Evolutionary conservation across 1,140 invertebrate species (phyloP).

Genomic region (Spodoptera litura): DNA sequence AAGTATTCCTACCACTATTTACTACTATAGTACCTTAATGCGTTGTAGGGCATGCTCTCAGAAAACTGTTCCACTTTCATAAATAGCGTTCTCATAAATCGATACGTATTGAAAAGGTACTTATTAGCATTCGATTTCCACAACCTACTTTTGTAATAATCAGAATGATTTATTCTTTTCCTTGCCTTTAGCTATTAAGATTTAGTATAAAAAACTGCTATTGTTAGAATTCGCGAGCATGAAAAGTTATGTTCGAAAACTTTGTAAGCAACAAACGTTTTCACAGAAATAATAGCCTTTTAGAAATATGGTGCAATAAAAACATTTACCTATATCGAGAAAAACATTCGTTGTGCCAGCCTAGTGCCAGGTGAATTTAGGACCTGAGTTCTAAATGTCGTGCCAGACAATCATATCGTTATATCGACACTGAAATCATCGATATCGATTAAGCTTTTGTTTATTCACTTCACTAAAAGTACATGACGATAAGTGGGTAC

Average conservation of each 20-base stretch:
- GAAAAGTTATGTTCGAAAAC: constrained; percentile 40
- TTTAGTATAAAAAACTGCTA: constrained; percentile 38
- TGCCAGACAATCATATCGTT: constrained; percentile 56
- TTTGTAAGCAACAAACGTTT: constrained; percentile 46
- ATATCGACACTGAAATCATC: constrained; percentile 54
- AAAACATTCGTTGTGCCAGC: constrained; percentile 54
- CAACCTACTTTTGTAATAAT: constrained; percentile 24
- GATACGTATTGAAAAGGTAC: not conserved
- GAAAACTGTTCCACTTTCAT: not conserved
- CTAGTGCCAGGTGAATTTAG: constrained; percentile 62
- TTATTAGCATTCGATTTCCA: constrained; percentile 32
- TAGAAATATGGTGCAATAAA: constrained; percentile 49
- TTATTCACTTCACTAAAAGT: constrained; percentile 24
- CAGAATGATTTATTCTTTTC: constrained; percentile 32
- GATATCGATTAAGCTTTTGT: constrained; percentile 50
- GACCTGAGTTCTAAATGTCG: constrained; percentile 60
- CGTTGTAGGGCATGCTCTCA: not conserved
- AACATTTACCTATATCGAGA: constrained; percentile 46
- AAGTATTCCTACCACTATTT: too few species aligned
- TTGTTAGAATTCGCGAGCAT: constrained; percentile 39
- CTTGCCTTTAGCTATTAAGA: constrained; percentile 35
- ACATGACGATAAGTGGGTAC: not conserved
- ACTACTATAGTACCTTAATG: too few species aligned
- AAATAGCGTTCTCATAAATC: not conserved
- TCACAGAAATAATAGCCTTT: constrained; percentile 48